Conservation (phyloP, 2,888 invertebrate genomes). For the Hyppa rectilinea region DNA sequence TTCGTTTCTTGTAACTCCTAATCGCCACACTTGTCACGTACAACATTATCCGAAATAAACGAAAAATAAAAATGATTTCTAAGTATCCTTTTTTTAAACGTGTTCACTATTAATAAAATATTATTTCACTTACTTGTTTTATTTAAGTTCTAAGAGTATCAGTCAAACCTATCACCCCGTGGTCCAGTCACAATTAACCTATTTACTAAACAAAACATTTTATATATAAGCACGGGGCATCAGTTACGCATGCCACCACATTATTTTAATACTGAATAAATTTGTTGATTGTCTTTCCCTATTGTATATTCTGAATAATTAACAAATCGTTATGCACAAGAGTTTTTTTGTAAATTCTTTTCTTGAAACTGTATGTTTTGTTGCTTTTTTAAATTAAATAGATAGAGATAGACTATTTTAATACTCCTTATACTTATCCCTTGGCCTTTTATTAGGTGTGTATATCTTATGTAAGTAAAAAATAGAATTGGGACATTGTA, state of each 20-base stretch:
- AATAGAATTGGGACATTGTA: background rate
- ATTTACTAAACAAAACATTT: constrained; percentile 19
- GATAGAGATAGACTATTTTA: background rate
- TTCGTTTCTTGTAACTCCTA: background rate
- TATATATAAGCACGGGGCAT: constrained; percentile 48
- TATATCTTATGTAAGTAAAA: background rate
- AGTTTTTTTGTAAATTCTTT: background rate
- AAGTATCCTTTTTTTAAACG: background rate
- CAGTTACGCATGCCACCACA: constrained; percentile 91
- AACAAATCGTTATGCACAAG: background rate
- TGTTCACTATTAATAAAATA: background rate
- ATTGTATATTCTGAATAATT: constrained; percentile 39
- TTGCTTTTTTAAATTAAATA: background rate
- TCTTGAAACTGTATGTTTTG: background rate
- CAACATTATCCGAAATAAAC: background rate
- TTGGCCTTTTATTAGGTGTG: background rate
- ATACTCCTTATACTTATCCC: background rate
- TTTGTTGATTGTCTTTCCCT: constrained; percentile 41
- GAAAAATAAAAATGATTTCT: too few species aligned
- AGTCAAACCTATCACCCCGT: constrained; percentile 33
- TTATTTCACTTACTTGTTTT: constrained; percentile 45
- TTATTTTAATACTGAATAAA: constrained; percentile 45
- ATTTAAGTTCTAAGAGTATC: constrained; percentile 26
- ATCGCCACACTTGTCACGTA: background rate
- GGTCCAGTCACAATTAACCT: constrained; percentile 48